Base-by-base conservation (phyloP, 1,140 invertebrate species). In the Tetramorium parvispinum region DNA sequence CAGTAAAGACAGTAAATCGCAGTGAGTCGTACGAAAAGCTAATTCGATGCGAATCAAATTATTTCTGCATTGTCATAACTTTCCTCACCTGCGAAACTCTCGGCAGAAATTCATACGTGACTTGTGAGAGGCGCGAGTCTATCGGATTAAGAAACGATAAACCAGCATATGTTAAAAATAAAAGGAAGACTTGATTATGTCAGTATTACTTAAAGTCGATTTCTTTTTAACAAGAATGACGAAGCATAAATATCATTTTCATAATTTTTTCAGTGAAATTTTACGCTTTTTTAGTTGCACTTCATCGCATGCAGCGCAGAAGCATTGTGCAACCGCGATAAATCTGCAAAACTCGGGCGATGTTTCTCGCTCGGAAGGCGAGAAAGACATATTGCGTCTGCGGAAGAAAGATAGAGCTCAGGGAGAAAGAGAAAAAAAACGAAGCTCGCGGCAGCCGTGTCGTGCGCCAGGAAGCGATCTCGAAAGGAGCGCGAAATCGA, bases 391-490 rank as follows among this genome's bases (percentile, higher is more conserved):
- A 37, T 79, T 16, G 13, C 10, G 53, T 21, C 40, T 57, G 46
- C 21, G 61, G 7, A 51, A 66, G 63, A 63, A 81, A 43, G 46
- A 57, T 53, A 61, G 10, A n/a, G 10, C 1, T 21, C n/a, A 2
- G 24, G 18, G 32, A 21, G 51, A n/a, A 11, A 57, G 32, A 59
- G 16, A 55, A 57, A 37, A 57, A 37, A 16, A 79, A 11, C 49
- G 5, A 16, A 37, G 18, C 24, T 43, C 43, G 13, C 24, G 18
- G n/a, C 51, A n/a, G 18, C 24, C 63, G 43, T 85, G 77, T 86
- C 77, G 85, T 82, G 65, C 66, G 53, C 63, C 65, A 82, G 85
- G 77, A 86, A 86, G 37, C 16, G 63, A 43, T 51, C 59, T 18
- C 46, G 46, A 46, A 49, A 43, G 13, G 13, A 53, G 71, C 49